Evolutionary conservation across 2,888 invertebrate species (phyloP).

Genomic region (Microplitis deprimator): DNA sequence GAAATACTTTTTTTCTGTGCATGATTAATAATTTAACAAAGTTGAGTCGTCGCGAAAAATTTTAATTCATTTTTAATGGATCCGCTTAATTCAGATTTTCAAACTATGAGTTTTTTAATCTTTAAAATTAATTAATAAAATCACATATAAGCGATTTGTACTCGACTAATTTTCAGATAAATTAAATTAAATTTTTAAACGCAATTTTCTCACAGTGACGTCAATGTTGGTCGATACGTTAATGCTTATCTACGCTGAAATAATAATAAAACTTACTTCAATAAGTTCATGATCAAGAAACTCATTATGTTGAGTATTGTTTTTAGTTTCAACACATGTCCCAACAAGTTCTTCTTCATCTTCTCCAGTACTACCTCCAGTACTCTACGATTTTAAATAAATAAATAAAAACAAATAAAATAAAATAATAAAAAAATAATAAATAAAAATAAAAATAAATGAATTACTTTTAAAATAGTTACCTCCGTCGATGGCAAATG

Average conservation of each 20-base stretch:
- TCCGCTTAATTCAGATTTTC: too few species aligned
- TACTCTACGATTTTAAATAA: conserved; percentile 71
- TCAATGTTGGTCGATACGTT: too few species aligned
- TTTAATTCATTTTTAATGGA: too few species aligned
- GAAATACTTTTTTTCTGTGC: too few species aligned
- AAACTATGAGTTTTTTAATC: too few species aligned
- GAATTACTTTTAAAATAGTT: conserved; percentile 37
- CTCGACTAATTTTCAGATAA: too few species aligned
- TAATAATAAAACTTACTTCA: conserved; percentile 59
- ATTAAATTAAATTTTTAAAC: too few species aligned
- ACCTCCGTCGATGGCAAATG: conserved; percentile 76
- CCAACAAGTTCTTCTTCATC: conserved; percentile 72
- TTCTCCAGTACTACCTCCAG: conserved; percentile 76
- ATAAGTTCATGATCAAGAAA: conserved; percentile 66
- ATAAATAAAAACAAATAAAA: conserved; percentile 48
- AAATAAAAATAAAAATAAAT: conserved; percentile 16
- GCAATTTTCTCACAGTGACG: too few species aligned
- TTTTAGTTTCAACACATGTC: conserved; percentile 71
- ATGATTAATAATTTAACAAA: too few species aligned
- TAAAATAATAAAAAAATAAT: conserved; percentile 17
- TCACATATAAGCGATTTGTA: too few species aligned
- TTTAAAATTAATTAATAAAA: too few species aligned
- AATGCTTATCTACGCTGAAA: not conserved
- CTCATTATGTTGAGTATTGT: conserved; percentile 73
- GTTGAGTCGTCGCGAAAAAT: too few species aligned